phyloP scores from a whole-genome alignment of 2,113 vertebrate species.

The Oxygymnocypris stewartii region DNA sequence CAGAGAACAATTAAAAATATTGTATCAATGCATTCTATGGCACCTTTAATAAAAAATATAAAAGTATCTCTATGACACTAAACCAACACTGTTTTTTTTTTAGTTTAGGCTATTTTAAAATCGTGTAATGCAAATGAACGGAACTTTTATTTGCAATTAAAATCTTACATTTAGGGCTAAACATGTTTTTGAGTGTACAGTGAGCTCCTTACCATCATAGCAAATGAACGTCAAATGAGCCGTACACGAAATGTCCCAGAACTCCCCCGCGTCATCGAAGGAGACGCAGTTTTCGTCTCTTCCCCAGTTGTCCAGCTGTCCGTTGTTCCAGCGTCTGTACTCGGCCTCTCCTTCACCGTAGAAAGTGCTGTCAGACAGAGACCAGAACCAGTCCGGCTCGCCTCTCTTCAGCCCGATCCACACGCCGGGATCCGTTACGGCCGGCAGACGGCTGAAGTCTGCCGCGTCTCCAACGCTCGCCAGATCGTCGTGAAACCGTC shows the following conservation, averaged over 20 bases:
- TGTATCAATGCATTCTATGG: no score
- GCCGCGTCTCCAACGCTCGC: not conserved
- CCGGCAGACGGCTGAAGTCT: not conserved
- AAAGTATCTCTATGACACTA: no score
- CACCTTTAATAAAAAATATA: no score
- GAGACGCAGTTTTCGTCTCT: not conserved
- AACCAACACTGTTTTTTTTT: no score
- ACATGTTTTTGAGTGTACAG: no score
- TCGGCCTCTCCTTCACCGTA: not conserved
- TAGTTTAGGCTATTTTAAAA: no score
- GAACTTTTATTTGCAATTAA: no score
- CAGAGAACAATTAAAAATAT: no score
- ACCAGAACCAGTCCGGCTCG: not conserved
- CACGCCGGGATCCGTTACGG: no score
- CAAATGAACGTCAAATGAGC: not conserved
- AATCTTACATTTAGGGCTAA: no score
- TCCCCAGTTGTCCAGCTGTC: not conserved
- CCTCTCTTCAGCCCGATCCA: not conserved
- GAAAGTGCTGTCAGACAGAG: not conserved
- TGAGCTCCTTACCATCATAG: constrained; percentile 11
- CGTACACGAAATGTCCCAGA: not conserved
- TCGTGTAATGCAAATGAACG: no score
- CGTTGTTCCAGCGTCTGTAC: not conserved
- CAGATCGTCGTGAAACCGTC: constrained; percentile 12
- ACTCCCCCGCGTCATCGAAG: not conserved